Base-by-base conservation (phyloP, 2,113 vertebrate species). In the Seriola dumerili region DNA sequence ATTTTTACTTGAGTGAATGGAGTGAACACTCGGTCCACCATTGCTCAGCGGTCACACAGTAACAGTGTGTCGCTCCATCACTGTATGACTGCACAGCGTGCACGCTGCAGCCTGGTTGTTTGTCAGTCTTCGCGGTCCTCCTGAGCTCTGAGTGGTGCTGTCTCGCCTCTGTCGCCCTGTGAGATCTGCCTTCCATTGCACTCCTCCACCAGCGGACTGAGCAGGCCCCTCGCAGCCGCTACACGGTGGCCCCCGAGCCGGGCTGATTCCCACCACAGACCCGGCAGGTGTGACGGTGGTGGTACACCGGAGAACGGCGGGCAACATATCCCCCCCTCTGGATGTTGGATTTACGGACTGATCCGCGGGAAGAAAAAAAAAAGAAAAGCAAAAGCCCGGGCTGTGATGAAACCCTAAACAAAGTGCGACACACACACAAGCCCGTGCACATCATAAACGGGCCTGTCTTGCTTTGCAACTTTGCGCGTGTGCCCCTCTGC, bases 61-160 rank as follows among this genome's bases (percentile, higher is more conserved):
- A 10, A 10, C 40, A 10, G 40, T 2, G 40, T 11, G 40, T 11
- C 4, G 34, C 29, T 29, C 29, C 34, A 36, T 36, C 34, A 36
- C 34, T 6, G 34, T 36, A 3, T 36, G 6, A 5, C 6, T 42
- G 40, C 40, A 42, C 40, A 11, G 40, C 9, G 40, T 42, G 40
- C 40, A 42, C 8, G 40, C 12, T 46, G 44, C 62, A 46, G 52
- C 61, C 38, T 52, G 63, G 16, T 0, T 54, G 52, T 10, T n/a
- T 48, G 10, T 42, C 16, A 8, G 23, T 25, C 29, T 54, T 0
- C 11, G 62, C 66, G 84, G 95, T 95, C 95, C 94, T 95, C 94
- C 94, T 74, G 87, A 77, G 89, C 95, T 90, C 80, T 91, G 89
- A 83, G 94, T 91, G 95, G 94, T 91, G 94, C 94, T 94, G 93